These are phyloP conservation scores for Athalia cordata DNA, from an alignment of 2,888 invertebrate genomes.

Conservation along the genomic window DNA sequence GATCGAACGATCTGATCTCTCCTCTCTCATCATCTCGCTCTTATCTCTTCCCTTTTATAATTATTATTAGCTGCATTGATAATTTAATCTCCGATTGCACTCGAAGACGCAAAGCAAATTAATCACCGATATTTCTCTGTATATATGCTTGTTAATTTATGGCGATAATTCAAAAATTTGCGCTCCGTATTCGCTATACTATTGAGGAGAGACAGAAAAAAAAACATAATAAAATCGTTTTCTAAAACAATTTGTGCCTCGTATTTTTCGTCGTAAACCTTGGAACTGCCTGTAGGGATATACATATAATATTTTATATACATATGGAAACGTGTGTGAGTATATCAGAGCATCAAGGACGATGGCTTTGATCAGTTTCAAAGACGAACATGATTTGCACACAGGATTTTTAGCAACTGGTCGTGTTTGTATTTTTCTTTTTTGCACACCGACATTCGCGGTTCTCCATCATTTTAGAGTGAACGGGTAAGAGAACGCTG, in stretches of 20 bases:
- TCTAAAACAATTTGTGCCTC: constrained; percentile 1
- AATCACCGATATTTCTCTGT: neutral
- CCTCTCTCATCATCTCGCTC: constrained; percentile 43
- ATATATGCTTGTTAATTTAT: too few relatives aligned
- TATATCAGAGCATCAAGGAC: neutral
- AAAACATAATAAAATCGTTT: too few relatives aligned
- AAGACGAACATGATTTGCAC: neutral
- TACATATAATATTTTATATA: constrained; percentile 1
- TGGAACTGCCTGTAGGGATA: neutral
- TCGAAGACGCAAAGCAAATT: neutral
- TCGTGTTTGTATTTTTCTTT: too few relatives aligned
- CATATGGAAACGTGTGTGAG: neutral
- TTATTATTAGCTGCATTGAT: constrained; percentile 44
- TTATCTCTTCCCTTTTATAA: constrained; percentile 39
- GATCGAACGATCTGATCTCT: constrained; percentile 48
- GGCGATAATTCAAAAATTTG: too few relatives aligned
- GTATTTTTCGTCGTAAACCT: neutral
- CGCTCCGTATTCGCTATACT: too few relatives aligned
- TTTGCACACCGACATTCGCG: too few relatives aligned
- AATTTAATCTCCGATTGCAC: neutral
- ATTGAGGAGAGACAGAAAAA: too few relatives aligned
- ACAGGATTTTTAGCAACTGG: constrained; percentile 45
- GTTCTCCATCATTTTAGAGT: too few relatives aligned
- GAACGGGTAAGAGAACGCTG: too few relatives aligned
- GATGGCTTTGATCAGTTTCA: neutral